Evolutionary conservation across 37 sponge, comb jelly and placozoan genomes (phyloP), one percentile per base, ranked within the genome.

Genomic region (Dysidea cf. avara): DNA sequence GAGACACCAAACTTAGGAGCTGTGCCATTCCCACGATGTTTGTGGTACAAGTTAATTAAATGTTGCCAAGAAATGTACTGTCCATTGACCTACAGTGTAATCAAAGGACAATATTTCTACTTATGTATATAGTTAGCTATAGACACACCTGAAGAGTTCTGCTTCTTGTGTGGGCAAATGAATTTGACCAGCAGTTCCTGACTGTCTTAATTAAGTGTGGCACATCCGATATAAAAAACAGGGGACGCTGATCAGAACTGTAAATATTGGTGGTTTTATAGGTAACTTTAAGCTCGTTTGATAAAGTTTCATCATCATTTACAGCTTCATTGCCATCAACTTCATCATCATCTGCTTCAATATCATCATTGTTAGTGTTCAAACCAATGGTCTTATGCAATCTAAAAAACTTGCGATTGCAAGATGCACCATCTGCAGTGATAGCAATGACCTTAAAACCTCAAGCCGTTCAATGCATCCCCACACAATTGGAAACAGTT

Each of bases 391-490:
- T 20, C 52, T n/a, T 12, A 52, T 70, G 71, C 40, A 66, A 18
- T 35, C 33, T 66, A 38, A 38, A 37, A 66, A 66, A 66, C 32
- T 37, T 33, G 20, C 47, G 37, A 3, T 66, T 82, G n/a, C 58
- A 59, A 46, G 67, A 37, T 34, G 82, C 82, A 30, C 82, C 82
- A 67, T 82, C 82, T 21, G 52, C 48, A 22, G 66, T 66, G 30
- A 67, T 26, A 25, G 29, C 66, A 9, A 72, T 56, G 11, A 82
- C 75, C 24, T 74, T 82, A 26, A 72, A 57, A 20, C 82, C 82
- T 33, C 37, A 14, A 82, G 48, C 11, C 47, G 22, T 38, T 38
- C 24, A 22, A 82, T 56, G 28, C 51, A 66, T n/a, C 67, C 68
- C 82, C 82, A 82, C 33, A 82, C 52, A 31, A 74, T 57, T 13